phyloP scores from a whole-genome alignment of 1,140 invertebrate species.

The Mercenaria mercenaria region DNA sequence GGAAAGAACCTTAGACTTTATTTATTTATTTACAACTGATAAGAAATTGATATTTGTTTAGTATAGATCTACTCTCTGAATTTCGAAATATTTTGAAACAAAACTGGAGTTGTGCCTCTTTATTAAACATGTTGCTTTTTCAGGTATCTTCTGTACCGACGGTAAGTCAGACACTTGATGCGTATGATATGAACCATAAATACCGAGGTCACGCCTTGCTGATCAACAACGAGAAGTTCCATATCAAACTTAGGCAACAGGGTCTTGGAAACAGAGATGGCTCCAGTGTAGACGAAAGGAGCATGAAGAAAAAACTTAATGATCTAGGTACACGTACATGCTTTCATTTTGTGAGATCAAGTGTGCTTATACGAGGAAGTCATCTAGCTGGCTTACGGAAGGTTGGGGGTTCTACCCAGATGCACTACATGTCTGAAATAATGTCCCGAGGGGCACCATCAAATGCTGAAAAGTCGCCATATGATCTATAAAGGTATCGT shows the following conservation, averaged over 20 bases:
- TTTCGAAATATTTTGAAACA: too few species aligned
- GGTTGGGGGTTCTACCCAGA: too few species aligned
- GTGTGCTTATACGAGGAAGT: too few species aligned
- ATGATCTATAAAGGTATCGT: too few species aligned
- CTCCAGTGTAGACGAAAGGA: conserved; percentile 4
- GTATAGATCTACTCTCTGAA: too few species aligned
- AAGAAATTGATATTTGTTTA: too few species aligned
- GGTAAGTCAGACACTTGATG: not conserved
- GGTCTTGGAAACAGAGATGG: conserved; percentile 39
- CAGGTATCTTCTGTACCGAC: not conserved
- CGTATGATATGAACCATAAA: conserved; percentile 47
- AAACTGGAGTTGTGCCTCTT: too few species aligned
- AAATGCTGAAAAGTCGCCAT: not conserved
- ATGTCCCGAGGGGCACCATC: not conserved
- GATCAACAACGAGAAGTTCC: conserved; percentile 54
- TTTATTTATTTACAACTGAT: too few species aligned
- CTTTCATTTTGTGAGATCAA: not conserved
- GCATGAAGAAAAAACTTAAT: not conserved
- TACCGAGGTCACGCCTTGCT: conserved; percentile 29
- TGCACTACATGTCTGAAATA: too few species aligned
- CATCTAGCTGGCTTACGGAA: too few species aligned
- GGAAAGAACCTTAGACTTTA: too few species aligned
- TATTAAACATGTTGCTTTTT: too few species aligned
- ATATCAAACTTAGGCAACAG: not conserved
- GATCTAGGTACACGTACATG: conserved; percentile 19